A percentile compares a stretch with the other conserved stretches of the same genome.
Conservation (phyloP, 1,140 invertebrate species). For the Phthorimaea operculella region DNA sequence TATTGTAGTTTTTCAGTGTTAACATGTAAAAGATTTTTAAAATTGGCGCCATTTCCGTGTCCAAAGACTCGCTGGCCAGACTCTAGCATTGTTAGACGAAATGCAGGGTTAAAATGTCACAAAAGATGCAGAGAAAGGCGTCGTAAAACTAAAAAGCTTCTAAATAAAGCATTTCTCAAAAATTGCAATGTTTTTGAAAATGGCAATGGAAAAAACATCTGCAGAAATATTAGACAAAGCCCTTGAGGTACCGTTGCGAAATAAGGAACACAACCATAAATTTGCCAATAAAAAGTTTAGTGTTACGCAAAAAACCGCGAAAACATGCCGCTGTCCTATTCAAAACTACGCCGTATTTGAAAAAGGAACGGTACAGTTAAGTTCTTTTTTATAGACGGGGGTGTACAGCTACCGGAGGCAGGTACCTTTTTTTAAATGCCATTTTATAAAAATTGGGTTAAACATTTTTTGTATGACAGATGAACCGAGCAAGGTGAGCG, state of each 20-base stretch:
- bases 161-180: constrained; percentile 11
- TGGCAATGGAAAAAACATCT: constrained; percentile 40
- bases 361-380: constrained; percentile 45
- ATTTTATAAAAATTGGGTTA: constrained; percentile 61
- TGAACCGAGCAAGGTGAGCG: constrained; percentile 53
- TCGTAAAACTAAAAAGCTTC: constrained; percentile 11
- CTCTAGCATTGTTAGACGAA: too few relatives aligned
- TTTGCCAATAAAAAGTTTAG: constrained; percentile 36
- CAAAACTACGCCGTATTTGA: constrained; percentile 12
- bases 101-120: constrained; percentile 26
- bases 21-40: too few relatives aligned
- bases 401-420: constrained; percentile 50
- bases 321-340: constrained; percentile 31
- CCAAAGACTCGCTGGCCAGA: too few relatives aligned
- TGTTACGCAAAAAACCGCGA: constrained; percentile 35
- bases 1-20: too few relatives aligned
- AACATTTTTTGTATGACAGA: constrained; percentile 45
- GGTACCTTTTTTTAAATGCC: constrained; percentile 46
- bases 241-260: constrained; percentile 39
- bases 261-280: constrained; percentile 40
- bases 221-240: constrained; percentile 38
- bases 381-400: constrained; percentile 34
- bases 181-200: constrained; percentile 15
- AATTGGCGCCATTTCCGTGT: too few relatives aligned
- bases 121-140: constrained; percentile 23